Conservation (phyloP, 2,888 invertebrate genomes). For the Epirrita christyi region DNA sequence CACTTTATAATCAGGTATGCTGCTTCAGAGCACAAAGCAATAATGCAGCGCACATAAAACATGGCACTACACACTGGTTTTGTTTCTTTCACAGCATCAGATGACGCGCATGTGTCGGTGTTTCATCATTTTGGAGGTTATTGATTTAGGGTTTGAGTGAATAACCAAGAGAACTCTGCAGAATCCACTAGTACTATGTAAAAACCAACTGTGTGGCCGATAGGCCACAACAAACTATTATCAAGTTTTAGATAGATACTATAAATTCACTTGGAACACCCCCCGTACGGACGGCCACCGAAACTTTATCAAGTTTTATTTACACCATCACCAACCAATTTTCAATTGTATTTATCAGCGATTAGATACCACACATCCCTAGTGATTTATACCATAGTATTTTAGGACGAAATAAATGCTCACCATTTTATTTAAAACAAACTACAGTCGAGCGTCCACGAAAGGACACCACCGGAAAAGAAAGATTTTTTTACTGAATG, state of each 20-base stretch:
- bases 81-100: slow-evolving; percentile 70
- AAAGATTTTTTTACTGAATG: slow-evolving; percentile 40
- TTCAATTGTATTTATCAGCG: neutral
- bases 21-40: slow-evolving; percentile 58
- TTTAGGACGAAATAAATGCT: slow-evolving; percentile 40
- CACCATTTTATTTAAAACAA: slow-evolving; percentile 57
- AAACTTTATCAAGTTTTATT: slow-evolving; percentile 42
- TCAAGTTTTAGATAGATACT: neutral
- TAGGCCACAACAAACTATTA: neutral
- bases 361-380: neutral
- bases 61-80: slow-evolving; percentile 61
- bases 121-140: slow-evolving; percentile 71
- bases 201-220: neutral
- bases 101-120: slow-evolving; percentile 85
- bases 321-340: slow-evolving; percentile 41
- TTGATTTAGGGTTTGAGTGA: slow-evolving; percentile 14
- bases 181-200: too few species aligned
- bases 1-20: slow-evolving; percentile 76
- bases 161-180: neutral
- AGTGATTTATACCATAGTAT: slow-evolving; percentile 14
- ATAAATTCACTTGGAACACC: neutral
- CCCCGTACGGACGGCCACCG: neutral
- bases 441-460: slow-evolving; percentile 44
- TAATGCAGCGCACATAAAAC: slow-evolving; percentile 71
- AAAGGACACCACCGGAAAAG: slow-evolving; percentile 59